Evolutionary conservation across 2,888 invertebrate genomes (phyloP), one percentile per base, ranked within the genome.

Genomic region (Lasioglossum lativentre): DNA sequence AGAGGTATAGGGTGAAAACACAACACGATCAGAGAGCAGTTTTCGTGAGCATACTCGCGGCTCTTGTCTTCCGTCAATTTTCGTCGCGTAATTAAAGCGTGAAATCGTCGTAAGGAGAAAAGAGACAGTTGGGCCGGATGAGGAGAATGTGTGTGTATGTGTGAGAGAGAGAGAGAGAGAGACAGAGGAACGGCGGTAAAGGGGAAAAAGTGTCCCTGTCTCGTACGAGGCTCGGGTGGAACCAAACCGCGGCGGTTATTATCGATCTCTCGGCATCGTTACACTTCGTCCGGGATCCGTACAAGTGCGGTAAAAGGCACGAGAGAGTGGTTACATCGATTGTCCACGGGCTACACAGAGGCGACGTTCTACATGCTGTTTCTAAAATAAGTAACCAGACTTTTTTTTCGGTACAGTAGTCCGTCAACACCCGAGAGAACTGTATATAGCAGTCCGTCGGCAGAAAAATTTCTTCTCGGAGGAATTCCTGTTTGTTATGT

Each of bases 241-340:
- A 91, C 90, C 87, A 89, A 90, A 89, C 89, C 87, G 79, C 86
- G 88, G 89, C 84, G 88, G 88, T 91, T 91, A 91, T 89, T 88
- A 91, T 91, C 91, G 90, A 91, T 91, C 90, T 91, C 89, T 84
- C 81, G 81, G 85, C 88, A 87, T 87, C 91, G 89, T 90, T 90
- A 88, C 88, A 88, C 88, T 90, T 90, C 87, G 88, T 86, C 85
- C 85, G 86, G 86, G 83, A 90, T 88, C 85, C 86, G 86, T 89
- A 89, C 86, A 90, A 89, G 88, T 90, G 88, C 84, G 88, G 83
- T 73, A 79, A 87, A 85, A 83, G 78, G 83, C 68, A 83, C 78
- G 79, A 75, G 83, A 80, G 81, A 85, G 71, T 78, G 85, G 80
- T 89, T 85, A 85, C 85, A 85, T 87, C 86, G 87, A 89, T 89